phyloP scores from a whole-genome alignment of 2,888 invertebrate species.

The Eupelmus urozonus region DNA sequence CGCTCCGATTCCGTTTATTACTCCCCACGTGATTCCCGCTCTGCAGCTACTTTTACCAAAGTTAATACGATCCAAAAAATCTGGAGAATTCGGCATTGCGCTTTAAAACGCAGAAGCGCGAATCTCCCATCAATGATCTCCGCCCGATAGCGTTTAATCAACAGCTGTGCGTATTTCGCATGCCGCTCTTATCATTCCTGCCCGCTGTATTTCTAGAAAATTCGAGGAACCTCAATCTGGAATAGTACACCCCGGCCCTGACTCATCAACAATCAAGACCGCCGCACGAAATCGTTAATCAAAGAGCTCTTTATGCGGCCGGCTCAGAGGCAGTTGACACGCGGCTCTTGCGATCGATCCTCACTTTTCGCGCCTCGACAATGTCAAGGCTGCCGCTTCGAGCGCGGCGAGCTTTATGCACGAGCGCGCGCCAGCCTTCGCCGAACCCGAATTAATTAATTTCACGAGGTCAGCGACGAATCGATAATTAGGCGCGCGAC shows the following conservation, averaged over 20 bases:
- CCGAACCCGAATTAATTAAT: neutral
- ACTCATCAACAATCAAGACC: slow-evolving; percentile 15
- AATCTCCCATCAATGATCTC: neutral
- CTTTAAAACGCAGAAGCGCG: neutral
- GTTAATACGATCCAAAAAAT: neutral
- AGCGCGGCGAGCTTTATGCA: neutral
- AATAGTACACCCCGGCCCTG: no score
- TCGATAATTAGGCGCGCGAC: neutral
- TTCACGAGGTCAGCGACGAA: slow-evolving; percentile 6
- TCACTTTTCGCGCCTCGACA: neutral
- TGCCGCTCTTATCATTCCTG: no score
- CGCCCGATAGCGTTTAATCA: neutral
- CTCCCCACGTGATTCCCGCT: neutral
- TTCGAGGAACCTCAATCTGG: no score
- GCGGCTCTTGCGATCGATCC: no score
- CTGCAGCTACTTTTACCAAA: neutral
- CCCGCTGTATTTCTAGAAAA: no score
- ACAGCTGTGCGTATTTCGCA: no score
- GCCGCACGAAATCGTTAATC: slow-evolving; percentile 22
- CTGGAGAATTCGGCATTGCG: neutral
- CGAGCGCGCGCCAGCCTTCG: neutral
- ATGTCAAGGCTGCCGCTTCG: slow-evolving; percentile 37
- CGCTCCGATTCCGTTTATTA: slow-evolving; percentile 8
- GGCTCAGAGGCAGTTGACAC: no score
- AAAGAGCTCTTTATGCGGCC: neutral